These are phyloP conservation scores for Agriopis marginaria DNA, from an alignment of 2,888 invertebrate genomes.

Conservation along the genomic window DNA sequence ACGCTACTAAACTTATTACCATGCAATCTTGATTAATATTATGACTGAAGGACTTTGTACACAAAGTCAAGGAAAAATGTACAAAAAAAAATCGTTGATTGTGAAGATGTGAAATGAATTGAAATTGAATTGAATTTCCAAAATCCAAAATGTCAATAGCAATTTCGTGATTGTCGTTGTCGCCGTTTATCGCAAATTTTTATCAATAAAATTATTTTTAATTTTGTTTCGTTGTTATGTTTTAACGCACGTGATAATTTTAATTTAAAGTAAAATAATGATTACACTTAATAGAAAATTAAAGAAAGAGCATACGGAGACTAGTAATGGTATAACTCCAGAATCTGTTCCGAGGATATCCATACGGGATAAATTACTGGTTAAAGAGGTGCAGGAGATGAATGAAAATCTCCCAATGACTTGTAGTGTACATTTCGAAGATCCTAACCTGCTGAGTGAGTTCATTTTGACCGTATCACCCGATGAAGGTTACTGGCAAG, in stretches of 20 bases:
- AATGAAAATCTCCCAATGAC: constrained; percentile 93
- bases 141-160: too few species aligned
- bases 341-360: constrained; percentile 88
- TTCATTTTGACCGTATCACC: constrained; percentile 92
- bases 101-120: too few species aligned
- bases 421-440: constrained; percentile 92
- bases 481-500: constrained; percentile 95
- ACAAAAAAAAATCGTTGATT: too few species aligned
- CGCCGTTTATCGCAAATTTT: constrained; percentile 23
- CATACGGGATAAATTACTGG: constrained; percentile 91
- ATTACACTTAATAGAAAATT: constrained; percentile 91
- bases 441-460: constrained; percentile 93
- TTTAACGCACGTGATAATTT: constrained; percentile 41
- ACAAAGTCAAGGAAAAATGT: too few species aligned
- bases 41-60: too few species aligned
- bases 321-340: constrained; percentile 69
- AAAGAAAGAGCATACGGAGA: constrained; percentile 87
- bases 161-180: too few species aligned
- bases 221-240: constrained; percentile 55
- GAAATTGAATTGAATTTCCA: too few species aligned
- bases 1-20: too few species aligned
- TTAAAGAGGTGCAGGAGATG: constrained; percentile 95
- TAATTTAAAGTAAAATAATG: constrained; percentile 76
- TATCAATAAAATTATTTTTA: constrained; percentile 19
- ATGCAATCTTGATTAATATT: too few species aligned